phyloP scores from a whole-genome alignment of 1,140 invertebrate species.

The Trachymyrmex septentrionalis region DNA sequence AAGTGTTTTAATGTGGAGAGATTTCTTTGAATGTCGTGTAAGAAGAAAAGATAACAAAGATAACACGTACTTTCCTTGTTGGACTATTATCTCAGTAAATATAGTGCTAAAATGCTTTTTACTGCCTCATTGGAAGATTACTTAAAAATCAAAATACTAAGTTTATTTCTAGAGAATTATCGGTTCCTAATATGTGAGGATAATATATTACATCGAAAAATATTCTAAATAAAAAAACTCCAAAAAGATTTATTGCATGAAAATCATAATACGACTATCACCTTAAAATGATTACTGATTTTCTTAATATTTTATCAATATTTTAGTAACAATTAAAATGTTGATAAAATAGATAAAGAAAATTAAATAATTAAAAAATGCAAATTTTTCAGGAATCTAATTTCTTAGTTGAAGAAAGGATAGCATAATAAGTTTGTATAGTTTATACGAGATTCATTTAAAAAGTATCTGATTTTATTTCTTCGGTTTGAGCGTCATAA shows the following conservation, averaged over 20 bases:
- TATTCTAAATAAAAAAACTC: neutral
- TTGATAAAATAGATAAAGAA: neutral
- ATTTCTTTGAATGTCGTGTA: neutral
- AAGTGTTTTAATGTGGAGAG: neutral
- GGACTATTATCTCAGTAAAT: neutral
- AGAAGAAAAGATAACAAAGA: neutral
- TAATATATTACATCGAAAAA: neutral
- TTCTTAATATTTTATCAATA: no score
- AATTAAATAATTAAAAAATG: neutral
- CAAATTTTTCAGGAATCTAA: neutral
- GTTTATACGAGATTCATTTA: neutral
- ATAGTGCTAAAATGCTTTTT: neutral
- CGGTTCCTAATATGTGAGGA: neutral
- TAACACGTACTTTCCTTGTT: neutral
- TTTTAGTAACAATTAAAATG: neutral
- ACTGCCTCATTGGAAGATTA: neutral
- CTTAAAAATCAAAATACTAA: neutral
- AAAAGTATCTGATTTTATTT: neutral
- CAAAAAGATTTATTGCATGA: neutral
- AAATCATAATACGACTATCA: neutral
- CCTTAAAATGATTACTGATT: neutral
- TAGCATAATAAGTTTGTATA: neutral
- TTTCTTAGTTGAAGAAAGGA: neutral
- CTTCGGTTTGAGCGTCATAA: neutral
- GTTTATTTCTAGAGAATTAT: neutral